These are phyloP conservation scores for Sebastes reedi DNA, from an alignment of 2,797 vertebrate genomes.

Conservation along the genomic window DNA sequence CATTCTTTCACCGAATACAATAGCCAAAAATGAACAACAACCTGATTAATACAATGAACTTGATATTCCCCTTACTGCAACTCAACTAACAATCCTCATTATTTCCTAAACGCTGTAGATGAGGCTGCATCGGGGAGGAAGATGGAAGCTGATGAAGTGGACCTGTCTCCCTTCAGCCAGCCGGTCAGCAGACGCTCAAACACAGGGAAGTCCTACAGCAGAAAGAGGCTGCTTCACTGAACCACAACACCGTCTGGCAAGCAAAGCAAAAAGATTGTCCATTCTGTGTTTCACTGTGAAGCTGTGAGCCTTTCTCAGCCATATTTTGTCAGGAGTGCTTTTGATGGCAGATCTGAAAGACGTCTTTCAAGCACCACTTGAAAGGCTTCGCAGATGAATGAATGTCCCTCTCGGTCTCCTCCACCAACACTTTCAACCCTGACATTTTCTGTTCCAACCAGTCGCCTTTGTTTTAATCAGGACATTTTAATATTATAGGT, in stretches of 20 bases:
- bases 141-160: conserved; percentile 27
- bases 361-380: conserved; percentile 4
- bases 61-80: not conserved
- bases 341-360: conserved; percentile 27
- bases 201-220: conserved; percentile 82
- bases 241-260: not conserved
- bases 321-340: not conserved
- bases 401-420: conserved; percentile 18
- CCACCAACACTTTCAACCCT: not conserved
- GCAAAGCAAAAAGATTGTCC: not conserved
- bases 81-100: not conserved
- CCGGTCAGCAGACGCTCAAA: conserved; percentile 53
- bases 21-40: not conserved
- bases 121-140: conserved; percentile 52
- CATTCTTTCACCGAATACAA: not conserved
- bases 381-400: not conserved
- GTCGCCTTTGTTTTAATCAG: not conserved
- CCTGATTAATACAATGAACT: no score
- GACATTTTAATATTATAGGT: not conserved
- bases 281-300: not conserved
- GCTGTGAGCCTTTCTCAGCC: not conserved
- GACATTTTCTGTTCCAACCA: not conserved
- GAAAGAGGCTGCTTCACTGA: conserved; percentile 88
- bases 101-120: conserved; percentile 24
- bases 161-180: conserved; percentile 80